Evolutionary conservation across 2,113 vertebrate genomes (phyloP).

Genomic region (Lepus timidus): DNA sequence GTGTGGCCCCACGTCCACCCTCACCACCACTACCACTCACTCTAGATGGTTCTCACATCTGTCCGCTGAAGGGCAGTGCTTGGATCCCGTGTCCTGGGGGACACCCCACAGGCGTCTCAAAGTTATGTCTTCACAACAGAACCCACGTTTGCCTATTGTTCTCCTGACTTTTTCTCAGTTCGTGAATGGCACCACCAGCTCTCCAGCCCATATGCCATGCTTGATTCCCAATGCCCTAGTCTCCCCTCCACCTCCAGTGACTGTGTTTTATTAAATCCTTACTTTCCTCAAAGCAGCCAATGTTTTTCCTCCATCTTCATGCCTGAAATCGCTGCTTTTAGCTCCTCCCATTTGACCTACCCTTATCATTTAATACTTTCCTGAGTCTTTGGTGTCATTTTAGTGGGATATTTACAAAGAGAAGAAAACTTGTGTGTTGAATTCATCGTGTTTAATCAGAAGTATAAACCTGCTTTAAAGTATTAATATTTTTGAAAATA

Average conservation of each 20-base stretch:
- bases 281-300: not conserved
- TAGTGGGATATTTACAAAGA: not conserved
- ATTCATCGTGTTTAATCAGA: not conserved
- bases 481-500: slow-evolving; percentile 8
- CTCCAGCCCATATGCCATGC: not conserved
- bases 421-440: not conserved
- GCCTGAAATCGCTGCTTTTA: not conserved
- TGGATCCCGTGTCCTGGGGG: not conserved
- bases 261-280: not conserved
- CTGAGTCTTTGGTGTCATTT: not conserved
- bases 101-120: not conserved
- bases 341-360: not conserved
- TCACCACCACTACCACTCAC: not conserved
- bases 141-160: not conserved
- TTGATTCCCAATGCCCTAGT: not conserved
- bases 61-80: not conserved
- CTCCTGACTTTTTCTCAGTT: not conserved
- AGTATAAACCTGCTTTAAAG: no score
- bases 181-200: not conserved
- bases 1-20: rapidly evolving
- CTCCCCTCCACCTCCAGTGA: no score
- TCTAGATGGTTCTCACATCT: no score
- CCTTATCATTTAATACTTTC: not conserved
- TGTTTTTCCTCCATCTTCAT: not conserved
- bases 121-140: not conserved